These are phyloP conservation scores for Philopedon plagiatum DNA, from an alignment of 2,888 invertebrate genomes.

Conservation along the genomic window DNA sequence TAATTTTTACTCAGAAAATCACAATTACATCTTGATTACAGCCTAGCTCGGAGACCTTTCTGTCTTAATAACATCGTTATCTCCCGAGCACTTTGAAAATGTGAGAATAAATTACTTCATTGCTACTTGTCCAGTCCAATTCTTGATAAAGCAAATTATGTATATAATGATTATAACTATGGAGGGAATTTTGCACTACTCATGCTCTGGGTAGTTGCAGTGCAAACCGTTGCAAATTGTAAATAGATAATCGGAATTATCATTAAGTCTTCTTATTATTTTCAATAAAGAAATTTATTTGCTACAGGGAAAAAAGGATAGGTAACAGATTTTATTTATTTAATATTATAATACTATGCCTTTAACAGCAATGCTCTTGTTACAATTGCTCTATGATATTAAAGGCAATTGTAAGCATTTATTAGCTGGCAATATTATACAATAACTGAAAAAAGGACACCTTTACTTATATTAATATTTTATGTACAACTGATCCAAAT, in stretches of 20 bases:
- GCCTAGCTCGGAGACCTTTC: slow-evolving; percentile 35
- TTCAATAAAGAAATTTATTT: too few relatives aligned
- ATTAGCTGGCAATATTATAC: too few relatives aligned
- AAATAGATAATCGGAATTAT: neutral
- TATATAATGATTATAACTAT: slow-evolving; percentile 19
- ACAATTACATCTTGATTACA: slow-evolving; percentile 44
- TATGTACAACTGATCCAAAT: too few relatives aligned
- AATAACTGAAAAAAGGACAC: too few relatives aligned
- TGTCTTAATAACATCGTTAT: slow-evolving; percentile 42
- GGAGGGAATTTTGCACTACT: slow-evolving; percentile 18
- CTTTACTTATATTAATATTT: too few relatives aligned
- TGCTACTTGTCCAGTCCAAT: slow-evolving; percentile 30
- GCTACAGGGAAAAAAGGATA: too few relatives aligned
- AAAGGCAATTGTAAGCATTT: too few relatives aligned
- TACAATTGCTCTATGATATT: too few relatives aligned
- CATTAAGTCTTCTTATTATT: too few relatives aligned
- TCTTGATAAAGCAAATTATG: slow-evolving; percentile 22
- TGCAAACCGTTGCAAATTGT: neutral
- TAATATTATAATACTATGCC: too few relatives aligned
- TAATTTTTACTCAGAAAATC: slow-evolving; percentile 45
- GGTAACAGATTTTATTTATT: too few relatives aligned
- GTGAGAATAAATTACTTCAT: slow-evolving; percentile 42
- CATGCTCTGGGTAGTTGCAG: slow-evolving; percentile 4
- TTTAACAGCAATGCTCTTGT: too few relatives aligned
- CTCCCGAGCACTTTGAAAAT: slow-evolving; percentile 40